Conservation (phyloP, 2,797 vertebrate genomes). For the Simalia tracyae region DNA sequence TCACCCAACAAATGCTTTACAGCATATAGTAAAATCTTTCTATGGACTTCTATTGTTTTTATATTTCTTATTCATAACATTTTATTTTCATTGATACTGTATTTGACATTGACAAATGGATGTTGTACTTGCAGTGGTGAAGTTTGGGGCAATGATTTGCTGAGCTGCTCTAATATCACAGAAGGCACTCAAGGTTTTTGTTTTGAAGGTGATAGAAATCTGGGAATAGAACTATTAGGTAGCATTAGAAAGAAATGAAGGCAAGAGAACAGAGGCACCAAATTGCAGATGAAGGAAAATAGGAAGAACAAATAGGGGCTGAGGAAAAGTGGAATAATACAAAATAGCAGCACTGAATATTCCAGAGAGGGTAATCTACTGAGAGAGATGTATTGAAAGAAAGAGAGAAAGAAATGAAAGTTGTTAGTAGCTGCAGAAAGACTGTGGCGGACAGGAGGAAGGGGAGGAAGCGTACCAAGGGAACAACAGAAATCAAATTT, state of each 20-base stretch:
- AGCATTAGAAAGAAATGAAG: neutral
- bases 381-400: neutral
- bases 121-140: neutral
- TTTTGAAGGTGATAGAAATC: neutral
- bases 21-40: neutral
- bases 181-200: neutral
- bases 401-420: neutral
- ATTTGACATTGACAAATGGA: neutral
- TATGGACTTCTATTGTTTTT: neutral
- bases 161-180: neutral
- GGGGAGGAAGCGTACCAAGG: neutral
- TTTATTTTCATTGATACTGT: constrained; percentile 22
- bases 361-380: neutral
- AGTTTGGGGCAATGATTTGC: neutral
- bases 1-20: constrained; percentile 6
- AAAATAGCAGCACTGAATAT: neutral
- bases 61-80: neutral
- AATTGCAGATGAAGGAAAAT: neutral
- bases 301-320: neutral
- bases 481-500: neutral
- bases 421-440: neutral
- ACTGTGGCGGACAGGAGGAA: neutral
- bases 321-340: neutral
- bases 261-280: neutral
- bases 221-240: neutral